These are phyloP conservation scores for Rhingia rostrata DNA, from an alignment of 2,888 invertebrate species.

Conservation along the genomic window DNA sequence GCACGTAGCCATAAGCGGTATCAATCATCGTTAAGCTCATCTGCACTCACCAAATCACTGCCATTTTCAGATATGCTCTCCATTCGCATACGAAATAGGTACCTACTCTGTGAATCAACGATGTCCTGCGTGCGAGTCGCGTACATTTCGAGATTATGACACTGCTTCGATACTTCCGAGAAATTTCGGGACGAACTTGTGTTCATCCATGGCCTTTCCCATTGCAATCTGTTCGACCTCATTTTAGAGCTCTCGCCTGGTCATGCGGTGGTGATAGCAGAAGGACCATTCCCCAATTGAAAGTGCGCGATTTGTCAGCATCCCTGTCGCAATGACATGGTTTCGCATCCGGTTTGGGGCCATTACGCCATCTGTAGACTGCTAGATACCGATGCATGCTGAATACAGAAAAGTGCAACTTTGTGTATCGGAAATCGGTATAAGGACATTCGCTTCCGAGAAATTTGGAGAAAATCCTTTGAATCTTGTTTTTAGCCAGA, in stretches of 20 bases:
- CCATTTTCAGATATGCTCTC: slow-evolving; percentile 47
- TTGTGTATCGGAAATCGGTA: slow-evolving; percentile 22
- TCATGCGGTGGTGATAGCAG: slow-evolving; percentile 2
- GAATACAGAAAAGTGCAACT: slow-evolving; percentile 40
- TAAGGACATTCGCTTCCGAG: slow-evolving; percentile 41
- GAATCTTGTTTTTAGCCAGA: slow-evolving; percentile 56
- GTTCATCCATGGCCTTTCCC: slow-evolving; percentile 13
- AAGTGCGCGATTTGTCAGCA: slow-evolving; percentile 67
- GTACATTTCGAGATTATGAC: slow-evolving; percentile 60
- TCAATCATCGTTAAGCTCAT: slow-evolving; percentile 72
- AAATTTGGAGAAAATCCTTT: slow-evolving; percentile 58
- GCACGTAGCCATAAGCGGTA: slow-evolving; percentile 64
- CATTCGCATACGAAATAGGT: slow-evolving; percentile 60
- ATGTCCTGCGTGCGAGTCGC: slow-evolving; percentile 48
- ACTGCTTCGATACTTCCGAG: slow-evolving; percentile 55
- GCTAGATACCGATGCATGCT: slow-evolving; percentile 7
- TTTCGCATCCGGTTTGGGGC: slow-evolving; percentile 39
- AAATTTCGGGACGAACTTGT: slow-evolving; percentile 26
- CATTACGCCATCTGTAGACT: slow-evolving; percentile 52
- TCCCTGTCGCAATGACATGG: slow-evolving; percentile 60
- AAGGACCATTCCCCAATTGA: slow-evolving; percentile 44
- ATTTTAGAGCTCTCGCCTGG: slow-evolving; percentile 29
- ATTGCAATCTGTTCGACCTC: slow-evolving; percentile 43
- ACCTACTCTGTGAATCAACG: slow-evolving; percentile 12
- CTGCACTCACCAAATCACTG: slow-evolving; percentile 27